Evolutionary conservation across 2,113 vertebrate genomes (phyloP), one percentile per base, ranked within the genome.

Genomic region (Sporophila hypoxantha): DNA sequence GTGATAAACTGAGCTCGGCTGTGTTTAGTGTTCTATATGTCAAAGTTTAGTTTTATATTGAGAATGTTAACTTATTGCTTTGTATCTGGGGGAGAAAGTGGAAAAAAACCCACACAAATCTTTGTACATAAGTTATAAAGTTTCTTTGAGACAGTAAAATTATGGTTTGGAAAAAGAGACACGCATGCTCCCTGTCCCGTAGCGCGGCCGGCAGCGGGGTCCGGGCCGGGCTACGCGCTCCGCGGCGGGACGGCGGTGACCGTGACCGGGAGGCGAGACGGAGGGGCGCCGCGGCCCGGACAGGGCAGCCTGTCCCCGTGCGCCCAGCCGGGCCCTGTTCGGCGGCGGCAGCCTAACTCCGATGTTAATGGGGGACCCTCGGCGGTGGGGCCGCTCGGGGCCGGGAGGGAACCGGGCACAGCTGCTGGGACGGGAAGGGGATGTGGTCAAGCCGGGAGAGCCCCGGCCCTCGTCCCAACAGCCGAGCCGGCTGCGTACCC

Each of bases 21-120:
- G 97, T 98, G 98, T 98, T 98, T 98, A 98, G 97, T 97, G 97
- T 98, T 98, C 97, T 97, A 96, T 97, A 98, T 98, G 98, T 98
- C 97, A 97, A 98, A 98, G 98, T 98, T 98, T 99, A 99, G 98
- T 98, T 99, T 99, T 99, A 98, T 99, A 98, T 98, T 98, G 98
- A 98, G 97, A 98, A 98, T 97, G 98, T 99, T 99, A 99, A 99
- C 98, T 98, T 99, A 99, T 99, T 99, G 95, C 97, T 98, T 98
- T 98, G 98, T 98, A 98, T 96, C 96, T 96, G 91, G 96, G 85
- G 69, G 92, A 95, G 59, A 62, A 89, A 77, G 78, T 18, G 21
- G 11, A 30, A 64, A 71, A 71, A 68, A 62, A 62, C 1, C 46
- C 50, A 74, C 84, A 62, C 71, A 95, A 97, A 97, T 97, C 97